Conservation (phyloP, 2,888 invertebrate species). For the Dione vanillae region DNA sequence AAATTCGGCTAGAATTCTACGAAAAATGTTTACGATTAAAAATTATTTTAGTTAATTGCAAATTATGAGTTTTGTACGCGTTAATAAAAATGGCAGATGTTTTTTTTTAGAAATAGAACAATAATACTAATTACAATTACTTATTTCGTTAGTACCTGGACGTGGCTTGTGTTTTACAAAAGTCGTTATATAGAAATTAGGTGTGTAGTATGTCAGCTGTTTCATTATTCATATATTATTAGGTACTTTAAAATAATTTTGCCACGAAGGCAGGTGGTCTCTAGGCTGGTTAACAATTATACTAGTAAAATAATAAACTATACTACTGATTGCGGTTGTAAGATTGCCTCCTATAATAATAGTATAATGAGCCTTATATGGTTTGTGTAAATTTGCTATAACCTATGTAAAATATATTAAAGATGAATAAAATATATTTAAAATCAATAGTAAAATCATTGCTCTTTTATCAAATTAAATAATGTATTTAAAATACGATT, state of each 20-base stretch:
- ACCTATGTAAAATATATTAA: too few relatives aligned
- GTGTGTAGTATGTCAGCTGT: constrained; percentile 36
- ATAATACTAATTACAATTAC: constrained; percentile 11
- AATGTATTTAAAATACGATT: not conserved
- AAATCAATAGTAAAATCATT: not conserved
- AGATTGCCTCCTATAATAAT: not conserved
- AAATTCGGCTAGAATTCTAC: constrained; percentile 21
- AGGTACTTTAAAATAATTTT: constrained; percentile 33
- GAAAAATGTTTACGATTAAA: constrained; percentile 9
- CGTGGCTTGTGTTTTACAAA: not conserved
- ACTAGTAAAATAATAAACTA: constrained; percentile 27
- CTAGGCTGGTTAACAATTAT: constrained; percentile 19
- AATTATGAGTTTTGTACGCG: constrained; percentile 23
- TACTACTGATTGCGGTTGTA: constrained; percentile 6
- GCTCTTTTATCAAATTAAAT: not conserved
- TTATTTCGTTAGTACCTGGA: not conserved
- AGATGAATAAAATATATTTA: too few relatives aligned
- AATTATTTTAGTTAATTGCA: constrained; percentile 22
- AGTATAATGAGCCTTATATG: not conserved
- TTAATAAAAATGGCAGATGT: constrained; percentile 26
- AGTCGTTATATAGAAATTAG: constrained; percentile 22
- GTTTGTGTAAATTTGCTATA: too few relatives aligned
- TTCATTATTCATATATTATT: constrained; percentile 41
- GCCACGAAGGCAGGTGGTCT: constrained; percentile 33
- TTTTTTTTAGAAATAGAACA: constrained; percentile 20